Evolutionary conservation across 2,797 vertebrate species (phyloP).

Genomic region (Brachymystax lenok): DNA sequence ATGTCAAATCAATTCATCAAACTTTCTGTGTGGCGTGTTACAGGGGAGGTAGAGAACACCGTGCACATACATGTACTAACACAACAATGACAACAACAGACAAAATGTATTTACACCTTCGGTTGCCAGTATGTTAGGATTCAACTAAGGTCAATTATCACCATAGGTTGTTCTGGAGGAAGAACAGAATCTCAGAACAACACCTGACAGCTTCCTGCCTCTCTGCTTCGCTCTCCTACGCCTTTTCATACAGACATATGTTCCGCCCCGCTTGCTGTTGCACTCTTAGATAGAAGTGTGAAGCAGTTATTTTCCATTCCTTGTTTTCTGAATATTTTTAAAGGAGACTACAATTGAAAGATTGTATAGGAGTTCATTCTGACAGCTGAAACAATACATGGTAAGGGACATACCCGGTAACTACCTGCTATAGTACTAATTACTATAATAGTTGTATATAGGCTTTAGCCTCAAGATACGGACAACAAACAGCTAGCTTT

Average conservation of each 20-base stretch:
- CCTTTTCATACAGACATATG: background rate
- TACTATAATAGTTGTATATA: no score
- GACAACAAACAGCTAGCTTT: no score
- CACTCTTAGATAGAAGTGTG: background rate
- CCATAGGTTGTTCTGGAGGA: background rate
- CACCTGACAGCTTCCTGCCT: background rate
- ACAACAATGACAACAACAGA: background rate
- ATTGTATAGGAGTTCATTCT: background rate
- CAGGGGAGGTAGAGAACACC: conserved; percentile 33
- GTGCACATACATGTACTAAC: conserved; percentile 1
- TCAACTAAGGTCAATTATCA: background rate
- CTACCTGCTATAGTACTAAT: no score
- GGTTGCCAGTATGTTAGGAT: conserved; percentile 60
- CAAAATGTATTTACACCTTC: conserved; percentile 64
- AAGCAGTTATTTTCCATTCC: conserved; percentile 14
- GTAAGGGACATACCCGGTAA: no score
- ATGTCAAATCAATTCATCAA: background rate
- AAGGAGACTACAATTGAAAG: background rate
- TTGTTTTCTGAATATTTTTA: conserved; percentile 24
- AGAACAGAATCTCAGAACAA: conserved; percentile 14
- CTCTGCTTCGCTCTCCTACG: background rate
- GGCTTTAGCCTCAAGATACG: no score
- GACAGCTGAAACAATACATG: background rate
- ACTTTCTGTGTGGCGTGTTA: conserved; percentile 30
- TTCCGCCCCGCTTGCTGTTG: background rate